Percentiles rank a stretch among this genome's conserved stretches.
These are phyloP conservation scores for Dasyurus viverrinus DNA, from an alignment of 2,113 vertebrate species.

Conservation along the genomic window DNA sequence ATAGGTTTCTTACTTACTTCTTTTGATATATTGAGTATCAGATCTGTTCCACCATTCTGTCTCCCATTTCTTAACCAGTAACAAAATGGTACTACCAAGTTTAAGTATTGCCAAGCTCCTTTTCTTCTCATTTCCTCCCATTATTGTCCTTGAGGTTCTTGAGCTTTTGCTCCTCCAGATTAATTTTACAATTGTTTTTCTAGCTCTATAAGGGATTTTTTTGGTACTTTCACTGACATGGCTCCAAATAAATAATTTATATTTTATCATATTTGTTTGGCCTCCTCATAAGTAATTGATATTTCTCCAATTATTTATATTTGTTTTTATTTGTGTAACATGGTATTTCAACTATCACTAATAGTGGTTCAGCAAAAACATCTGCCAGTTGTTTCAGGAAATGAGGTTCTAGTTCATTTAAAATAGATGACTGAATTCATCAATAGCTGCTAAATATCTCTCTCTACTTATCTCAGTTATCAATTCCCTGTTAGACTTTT, in stretches of 20 bases:
- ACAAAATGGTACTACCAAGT: neutral
- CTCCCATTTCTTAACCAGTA: neutral
- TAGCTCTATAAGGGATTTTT: neutral
- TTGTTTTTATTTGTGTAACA: neutral
- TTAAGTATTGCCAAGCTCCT: neutral
- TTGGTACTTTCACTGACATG: neutral
- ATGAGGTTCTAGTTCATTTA: neutral
- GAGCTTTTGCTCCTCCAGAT: neutral
- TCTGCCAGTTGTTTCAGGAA: neutral
- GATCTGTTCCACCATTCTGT: neutral
- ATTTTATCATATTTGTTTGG: neutral
- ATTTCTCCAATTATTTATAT: neutral
- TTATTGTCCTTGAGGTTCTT: neutral
- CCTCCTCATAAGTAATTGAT: neutral
- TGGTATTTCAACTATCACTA: neutral
- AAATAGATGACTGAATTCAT: neutral
- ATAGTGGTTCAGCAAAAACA: neutral
- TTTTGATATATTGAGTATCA: neutral
- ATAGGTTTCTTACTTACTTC: neutral
- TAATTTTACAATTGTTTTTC: neutral
- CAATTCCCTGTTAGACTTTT: neutral
- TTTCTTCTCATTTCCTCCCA: neutral
- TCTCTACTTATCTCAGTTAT: neutral
- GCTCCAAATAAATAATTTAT: neutral
- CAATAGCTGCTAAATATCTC: neutral